These are phyloP conservation scores for Psittacula derbiana DNA, from an alignment of 2,797 vertebrate genomes.

Conservation along the genomic window DNA sequence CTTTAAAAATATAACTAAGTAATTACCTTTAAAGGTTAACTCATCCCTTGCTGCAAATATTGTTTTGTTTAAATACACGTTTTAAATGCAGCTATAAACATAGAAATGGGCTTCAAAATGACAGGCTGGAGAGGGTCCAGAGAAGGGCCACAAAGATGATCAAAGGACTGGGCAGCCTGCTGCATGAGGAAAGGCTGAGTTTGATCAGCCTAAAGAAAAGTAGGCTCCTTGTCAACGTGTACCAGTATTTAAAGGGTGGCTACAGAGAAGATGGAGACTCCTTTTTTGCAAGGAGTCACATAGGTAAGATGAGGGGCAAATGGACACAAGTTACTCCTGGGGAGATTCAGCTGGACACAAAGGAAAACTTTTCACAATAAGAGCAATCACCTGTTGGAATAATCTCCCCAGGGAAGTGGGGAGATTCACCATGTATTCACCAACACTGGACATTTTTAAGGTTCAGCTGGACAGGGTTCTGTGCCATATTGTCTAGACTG, in stretches of 20 bases:
- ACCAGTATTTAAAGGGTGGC: background rate
- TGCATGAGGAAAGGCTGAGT: background rate
- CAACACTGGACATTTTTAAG: background rate
- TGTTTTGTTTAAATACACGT: background rate
- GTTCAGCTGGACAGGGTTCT: background rate
- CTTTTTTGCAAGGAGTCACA: background rate
- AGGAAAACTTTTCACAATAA: background rate
- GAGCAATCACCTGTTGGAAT: background rate
- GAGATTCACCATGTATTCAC: background rate
- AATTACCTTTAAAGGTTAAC: constrained; percentile 40
- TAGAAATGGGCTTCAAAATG: background rate
- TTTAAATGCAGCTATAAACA: background rate
- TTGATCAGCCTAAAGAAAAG: background rate
- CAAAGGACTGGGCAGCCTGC: background rate
- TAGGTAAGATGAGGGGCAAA: background rate
- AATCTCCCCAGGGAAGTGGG: background rate
- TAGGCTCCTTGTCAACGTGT: background rate
- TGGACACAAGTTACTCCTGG: background rate
- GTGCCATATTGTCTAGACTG: background rate
- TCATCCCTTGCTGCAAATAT: constrained; percentile 3
- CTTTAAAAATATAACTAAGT: constrained; percentile 12
- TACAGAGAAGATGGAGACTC: background rate
- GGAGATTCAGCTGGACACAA: background rate
- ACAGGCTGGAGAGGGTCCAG: background rate
- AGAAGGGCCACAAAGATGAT: background rate